Percentiles rank a stretch among this genome's conserved stretches.
phyloP scores from a whole-genome alignment of 2,888 invertebrate genomes.

The Busseola fusca region DNA sequence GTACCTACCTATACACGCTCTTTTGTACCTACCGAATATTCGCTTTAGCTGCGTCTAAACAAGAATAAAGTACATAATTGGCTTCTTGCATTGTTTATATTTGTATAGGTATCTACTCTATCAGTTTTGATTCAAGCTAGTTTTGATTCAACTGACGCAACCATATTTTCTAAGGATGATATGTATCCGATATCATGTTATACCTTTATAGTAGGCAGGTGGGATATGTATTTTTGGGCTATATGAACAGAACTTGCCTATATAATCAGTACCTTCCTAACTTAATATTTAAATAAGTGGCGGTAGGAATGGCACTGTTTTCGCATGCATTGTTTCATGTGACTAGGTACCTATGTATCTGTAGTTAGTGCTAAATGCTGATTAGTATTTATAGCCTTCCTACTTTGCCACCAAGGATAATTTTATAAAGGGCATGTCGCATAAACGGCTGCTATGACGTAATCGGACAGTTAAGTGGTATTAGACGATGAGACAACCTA shows the following conservation, averaged over 20 bases:
- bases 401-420: slow-evolving; percentile 30
- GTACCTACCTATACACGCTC: no score
- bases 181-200: background rate
- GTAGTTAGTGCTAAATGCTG: background rate
- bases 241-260: background rate
- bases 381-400: slow-evolving; percentile 34
- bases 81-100: background rate
- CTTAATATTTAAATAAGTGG: background rate
- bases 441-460: slow-evolving; percentile 37
- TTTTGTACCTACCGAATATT: slow-evolving; percentile 7
- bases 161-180: background rate
- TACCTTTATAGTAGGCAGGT: no score
- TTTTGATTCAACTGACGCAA: background rate
- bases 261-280: background rate
- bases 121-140: slow-evolving; percentile 1
- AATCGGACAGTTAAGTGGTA: slow-evolving; percentile 20
- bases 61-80: slow-evolving; percentile 18
- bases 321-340: slow-evolving; percentile 12
- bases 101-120: background rate
- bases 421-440: slow-evolving; percentile 40
- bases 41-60: slow-evolving; percentile 4
- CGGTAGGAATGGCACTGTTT: slow-evolving; percentile 4
- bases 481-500: slow-evolving; percentile 32
- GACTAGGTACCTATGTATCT: background rate
- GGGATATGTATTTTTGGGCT: background rate